phyloP scores from a whole-genome alignment of 2,888 invertebrate species.

The Lacanobia wlatinum region DNA sequence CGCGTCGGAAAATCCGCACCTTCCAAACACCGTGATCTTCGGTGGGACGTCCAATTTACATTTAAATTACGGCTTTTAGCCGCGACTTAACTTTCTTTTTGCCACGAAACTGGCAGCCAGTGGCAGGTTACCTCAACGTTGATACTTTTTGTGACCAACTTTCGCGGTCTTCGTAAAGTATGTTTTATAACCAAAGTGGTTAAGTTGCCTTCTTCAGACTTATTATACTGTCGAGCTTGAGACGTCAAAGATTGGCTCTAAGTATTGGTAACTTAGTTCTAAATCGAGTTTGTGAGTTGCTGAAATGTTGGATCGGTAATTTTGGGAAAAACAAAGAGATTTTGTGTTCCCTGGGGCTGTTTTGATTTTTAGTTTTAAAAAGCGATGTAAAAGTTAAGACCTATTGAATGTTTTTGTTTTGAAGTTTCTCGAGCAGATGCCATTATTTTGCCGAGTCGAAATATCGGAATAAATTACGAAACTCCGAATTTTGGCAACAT shows the following conservation, averaged over 20 bases:
- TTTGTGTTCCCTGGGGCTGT: not conserved
- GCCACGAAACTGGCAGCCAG: slow-evolving; percentile 56
- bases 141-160: slow-evolving; percentile 62
- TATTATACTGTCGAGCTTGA: slow-evolving; percentile 52
- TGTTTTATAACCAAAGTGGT: slow-evolving; percentile 61
- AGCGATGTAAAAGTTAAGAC: not conserved
- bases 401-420: not conserved
- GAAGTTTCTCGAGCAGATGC: slow-evolving; percentile 3
- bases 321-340: slow-evolving; percentile 45
- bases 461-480: slow-evolving; percentile 25
- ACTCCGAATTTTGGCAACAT: slow-evolving; percentile 5
- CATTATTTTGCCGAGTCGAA: not conserved
- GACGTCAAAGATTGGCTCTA: slow-evolving; percentile 50
- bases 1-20: slow-evolving; percentile 48
- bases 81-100: slow-evolving; percentile 54
- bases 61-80: slow-evolving; percentile 69
- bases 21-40: slow-evolving; percentile 51
- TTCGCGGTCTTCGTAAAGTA: slow-evolving; percentile 53
- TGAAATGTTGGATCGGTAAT: slow-evolving; percentile 44
- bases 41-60: slow-evolving; percentile 66
- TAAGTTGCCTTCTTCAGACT: slow-evolving; percentile 50
- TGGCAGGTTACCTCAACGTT: slow-evolving; percentile 51
- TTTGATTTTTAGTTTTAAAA: slow-evolving; percentile 16
- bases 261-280: slow-evolving; percentile 61
- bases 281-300: slow-evolving; percentile 48